Evolutionary conservation across 2,113 vertebrate genomes (phyloP).

Genomic region (Candoia aspera): DNA sequence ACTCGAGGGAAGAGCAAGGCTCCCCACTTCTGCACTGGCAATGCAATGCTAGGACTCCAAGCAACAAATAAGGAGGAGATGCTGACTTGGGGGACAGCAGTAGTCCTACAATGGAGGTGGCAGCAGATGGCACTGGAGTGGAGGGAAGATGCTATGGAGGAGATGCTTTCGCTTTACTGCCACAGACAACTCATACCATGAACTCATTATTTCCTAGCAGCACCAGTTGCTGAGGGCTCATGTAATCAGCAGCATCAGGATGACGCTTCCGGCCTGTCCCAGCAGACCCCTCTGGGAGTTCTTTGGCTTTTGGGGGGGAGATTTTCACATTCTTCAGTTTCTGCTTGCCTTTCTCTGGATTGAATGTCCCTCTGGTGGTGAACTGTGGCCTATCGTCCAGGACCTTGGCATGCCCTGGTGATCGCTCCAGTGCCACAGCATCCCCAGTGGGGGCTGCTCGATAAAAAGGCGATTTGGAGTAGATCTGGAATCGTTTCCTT

Average conservation of each 20-base stretch:
- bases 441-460: conserved; percentile 58
- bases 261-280: conserved; percentile 69
- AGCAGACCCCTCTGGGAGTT: conserved; percentile 72
- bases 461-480: conserved; percentile 85
- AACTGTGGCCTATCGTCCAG: conserved; percentile 84
- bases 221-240: conserved; percentile 78
- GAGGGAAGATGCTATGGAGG: conserved; percentile 18
- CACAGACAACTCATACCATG: conserved; percentile 85
- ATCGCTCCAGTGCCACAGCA: conserved; percentile 61
- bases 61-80: not conserved
- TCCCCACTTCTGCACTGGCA: not conserved
- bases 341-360: conserved; percentile 90
- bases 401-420: conserved; percentile 54
- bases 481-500: conserved; percentile 85
- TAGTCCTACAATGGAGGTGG: conserved; percentile 11
- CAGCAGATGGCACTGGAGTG: not conserved
- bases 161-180: conserved; percentile 24
- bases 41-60: conserved; percentile 23
- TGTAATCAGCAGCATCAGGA: conserved; percentile 79
- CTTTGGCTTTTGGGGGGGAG: conserved; percentile 82
- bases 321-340: conserved; percentile 87
- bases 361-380: conserved; percentile 92
- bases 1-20: not conserved
- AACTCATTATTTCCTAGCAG: conserved; percentile 92
- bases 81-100: conserved; percentile 22